Evolutionary conservation across 1,140 invertebrate species (phyloP).

Genomic region (Carposina sasakii): DNA sequence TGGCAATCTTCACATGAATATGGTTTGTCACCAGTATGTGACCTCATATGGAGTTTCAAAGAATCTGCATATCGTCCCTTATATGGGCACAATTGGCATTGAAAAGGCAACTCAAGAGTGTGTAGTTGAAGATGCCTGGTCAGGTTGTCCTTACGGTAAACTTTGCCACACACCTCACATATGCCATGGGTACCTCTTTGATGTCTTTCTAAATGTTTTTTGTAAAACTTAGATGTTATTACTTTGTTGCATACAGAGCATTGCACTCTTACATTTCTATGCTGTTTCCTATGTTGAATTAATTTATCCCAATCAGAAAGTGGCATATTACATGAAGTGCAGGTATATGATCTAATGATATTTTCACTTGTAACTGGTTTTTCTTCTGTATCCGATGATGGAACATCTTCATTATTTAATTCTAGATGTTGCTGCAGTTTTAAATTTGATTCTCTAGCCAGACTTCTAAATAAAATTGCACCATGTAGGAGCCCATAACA

Average conservation of each 20-base stretch:
- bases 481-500: slow-evolving; percentile 17
- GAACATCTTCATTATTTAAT: no score
- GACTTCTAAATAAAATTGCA: slow-evolving; percentile 18
- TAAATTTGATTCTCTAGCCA: slow-evolving; percentile 18
- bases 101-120: slow-evolving; percentile 31
- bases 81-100: slow-evolving; percentile 38
- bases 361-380: no score
- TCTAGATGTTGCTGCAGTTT: no score
- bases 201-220: slow-evolving; percentile 32
- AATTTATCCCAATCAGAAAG: no score
- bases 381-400: no score
- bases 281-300: no score
- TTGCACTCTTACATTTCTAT: slow-evolving; percentile 31
- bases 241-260: slow-evolving; percentile 31
- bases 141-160: slow-evolving; percentile 32
- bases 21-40: slow-evolving; percentile 62
- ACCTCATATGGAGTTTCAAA: slow-evolving; percentile 59
- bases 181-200: slow-evolving; percentile 25
- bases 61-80: slow-evolving; percentile 36
- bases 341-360: no score
- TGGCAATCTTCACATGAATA: slow-evolving; percentile 61
- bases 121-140: slow-evolving; percentile 34
- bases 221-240: slow-evolving; percentile 26
- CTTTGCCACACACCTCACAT: slow-evolving; percentile 39
- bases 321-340: no score